Percentiles rank a stretch among this genome's conserved stretches.
These are phyloP conservation scores for Pangasius djambal DNA, from an alignment of 2,797 vertebrate species.

Conservation along the genomic window DNA sequence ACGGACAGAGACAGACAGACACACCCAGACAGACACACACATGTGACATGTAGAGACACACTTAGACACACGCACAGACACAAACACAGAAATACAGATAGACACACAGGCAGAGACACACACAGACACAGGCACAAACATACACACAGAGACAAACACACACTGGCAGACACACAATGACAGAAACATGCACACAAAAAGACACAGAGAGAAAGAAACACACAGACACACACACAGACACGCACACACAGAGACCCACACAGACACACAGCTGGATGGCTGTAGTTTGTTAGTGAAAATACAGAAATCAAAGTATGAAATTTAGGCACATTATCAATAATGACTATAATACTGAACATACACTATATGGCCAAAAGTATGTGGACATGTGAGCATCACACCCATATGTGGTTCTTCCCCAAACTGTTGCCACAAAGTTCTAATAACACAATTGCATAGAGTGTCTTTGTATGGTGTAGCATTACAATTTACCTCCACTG, in stretches of 20 bases:
- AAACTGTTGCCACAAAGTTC: background rate
- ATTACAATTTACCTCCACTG: background rate
- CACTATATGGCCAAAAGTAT: background rate
- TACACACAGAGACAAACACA: background rate
- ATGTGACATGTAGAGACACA: background rate
- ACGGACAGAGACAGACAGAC: background rate
- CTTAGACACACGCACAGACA: background rate
- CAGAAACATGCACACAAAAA: background rate
- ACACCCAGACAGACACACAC: too few relatives aligned
- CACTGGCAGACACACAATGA: background rate
- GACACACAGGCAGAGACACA: background rate
- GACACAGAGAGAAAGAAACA: background rate
- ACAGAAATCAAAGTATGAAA: background rate
- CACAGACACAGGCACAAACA: background rate
- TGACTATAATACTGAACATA: background rate
- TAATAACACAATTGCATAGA: background rate
- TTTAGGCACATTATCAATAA: background rate
- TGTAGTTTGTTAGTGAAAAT: background rate
- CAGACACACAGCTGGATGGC: background rate
- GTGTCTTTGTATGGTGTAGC: background rate
- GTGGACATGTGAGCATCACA: background rate
- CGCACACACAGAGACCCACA: background rate
- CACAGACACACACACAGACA: background rate
- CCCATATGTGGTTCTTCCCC: background rate
- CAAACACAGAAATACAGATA: background rate